phyloP scores from a whole-genome alignment of 2,888 invertebrate species.

The Sepioteuthis lessoniana region DNA sequence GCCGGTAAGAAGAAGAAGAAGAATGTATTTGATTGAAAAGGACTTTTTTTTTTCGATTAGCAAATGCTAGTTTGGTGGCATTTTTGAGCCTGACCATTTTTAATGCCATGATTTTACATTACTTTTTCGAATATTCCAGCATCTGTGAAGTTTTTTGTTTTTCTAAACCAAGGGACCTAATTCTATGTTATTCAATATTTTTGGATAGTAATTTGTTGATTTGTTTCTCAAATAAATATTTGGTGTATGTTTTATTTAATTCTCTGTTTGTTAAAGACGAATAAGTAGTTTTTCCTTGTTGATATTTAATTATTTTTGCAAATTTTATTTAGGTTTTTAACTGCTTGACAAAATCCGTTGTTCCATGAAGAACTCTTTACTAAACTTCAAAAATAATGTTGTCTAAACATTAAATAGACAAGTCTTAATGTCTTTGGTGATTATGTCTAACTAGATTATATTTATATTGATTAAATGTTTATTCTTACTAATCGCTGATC shows the following conservation, averaged over 20 bases:
- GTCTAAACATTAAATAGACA: no score
- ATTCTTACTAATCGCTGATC: no score
- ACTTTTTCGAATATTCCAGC: neutral
- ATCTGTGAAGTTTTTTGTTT: neutral
- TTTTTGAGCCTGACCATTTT: neutral
- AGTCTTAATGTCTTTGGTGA: no score
- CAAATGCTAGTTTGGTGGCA: neutral
- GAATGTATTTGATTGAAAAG: neutral
- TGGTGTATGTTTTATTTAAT: neutral
- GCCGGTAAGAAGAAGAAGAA: neutral
- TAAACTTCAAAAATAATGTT: no score
- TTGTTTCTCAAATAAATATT: no score
- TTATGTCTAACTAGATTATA: no score
- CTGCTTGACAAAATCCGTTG: neutral
- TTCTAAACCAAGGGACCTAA: constrained; percentile 14
- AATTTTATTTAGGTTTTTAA: neutral
- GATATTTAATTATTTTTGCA: neutral
- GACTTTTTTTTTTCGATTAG: neutral
- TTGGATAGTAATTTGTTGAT: neutral
- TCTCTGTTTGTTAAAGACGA: neutral
- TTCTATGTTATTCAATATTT: neutral
- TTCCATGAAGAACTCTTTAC: no score
- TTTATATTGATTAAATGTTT: no score
- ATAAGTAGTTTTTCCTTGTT: neutral
- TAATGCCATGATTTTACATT: neutral